A percentile compares a stretch with the other conserved stretches of the same genome.
phyloP scores from a whole-genome alignment of 2,888 invertebrate genomes.

The Pterostichus niger region DNA sequence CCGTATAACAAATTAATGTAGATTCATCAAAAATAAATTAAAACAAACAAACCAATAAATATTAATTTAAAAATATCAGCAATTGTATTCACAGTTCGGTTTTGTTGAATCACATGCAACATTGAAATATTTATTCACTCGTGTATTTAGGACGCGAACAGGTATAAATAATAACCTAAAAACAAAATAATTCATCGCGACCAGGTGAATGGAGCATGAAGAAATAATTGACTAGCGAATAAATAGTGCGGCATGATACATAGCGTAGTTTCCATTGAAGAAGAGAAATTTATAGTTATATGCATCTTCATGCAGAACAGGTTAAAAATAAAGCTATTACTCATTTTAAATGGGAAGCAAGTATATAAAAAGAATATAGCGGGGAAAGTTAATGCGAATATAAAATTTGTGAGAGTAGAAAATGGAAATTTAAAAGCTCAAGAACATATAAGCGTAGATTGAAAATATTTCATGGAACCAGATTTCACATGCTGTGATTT shows the following conservation, averaged over 20 bases:
- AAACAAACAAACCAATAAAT: constrained; percentile 1
- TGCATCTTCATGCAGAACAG: constrained; percentile 19
- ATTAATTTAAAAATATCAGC: background rate
- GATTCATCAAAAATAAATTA: constrained; percentile 2
- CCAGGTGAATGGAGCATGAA: constrained; percentile 12
- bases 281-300: constrained; percentile 15
- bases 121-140: background rate
- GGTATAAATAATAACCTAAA: background rate
- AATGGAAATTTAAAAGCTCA: constrained; percentile 12
- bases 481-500: no score
- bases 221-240: constrained; percentile 31
- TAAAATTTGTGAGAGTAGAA: constrained; percentile 19
- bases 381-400: constrained; percentile 27
- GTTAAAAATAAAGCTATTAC: constrained; percentile 36
- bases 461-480: no score
- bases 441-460: background rate
- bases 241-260: constrained; percentile 27
- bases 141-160: background rate
- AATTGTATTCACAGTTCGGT: background rate
- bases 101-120: no score
- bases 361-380: constrained; percentile 6
- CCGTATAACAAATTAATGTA: background rate
- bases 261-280: background rate
- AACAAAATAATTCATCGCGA: constrained; percentile 12
- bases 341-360: constrained; percentile 29